Base-by-base conservation (phyloP, 2,113 vertebrate species). In the Jaculus jaculus region DNA sequence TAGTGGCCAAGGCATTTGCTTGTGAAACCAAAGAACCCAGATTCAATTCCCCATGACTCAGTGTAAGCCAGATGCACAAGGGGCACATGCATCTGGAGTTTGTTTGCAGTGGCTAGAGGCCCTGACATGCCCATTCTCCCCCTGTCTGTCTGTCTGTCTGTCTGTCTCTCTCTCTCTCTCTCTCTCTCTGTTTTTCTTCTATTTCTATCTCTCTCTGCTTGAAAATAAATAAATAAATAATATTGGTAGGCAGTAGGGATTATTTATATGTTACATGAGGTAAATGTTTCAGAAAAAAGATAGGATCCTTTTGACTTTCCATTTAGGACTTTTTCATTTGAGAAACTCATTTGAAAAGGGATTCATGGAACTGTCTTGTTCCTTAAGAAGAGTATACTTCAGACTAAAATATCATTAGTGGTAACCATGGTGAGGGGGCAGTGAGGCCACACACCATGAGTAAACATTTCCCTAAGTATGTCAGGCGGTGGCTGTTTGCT, bases 401-500 rank as follows among this genome's bases (percentile, higher is more conserved):
- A 72, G 84, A 77, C 37, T 32, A 63, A 26, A 39, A 9, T 47
- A 26, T 39, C 68, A 9, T 82, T 74, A 84, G 51, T 87, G 84
- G 28, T 85, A 87, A 77, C 58, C 66, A 23, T 18, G 11, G 79
- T 34, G 74, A n/a, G 42, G 12, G n/a, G 42, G 42, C 24, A 26
- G 24, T 74, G 77, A 87, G 81, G 73, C 86, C 77, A 78, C 21
- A 32, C 69, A 34, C 79, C 47, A 2, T 28, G 74, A 89, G 86
- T 65, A 93, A 94, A 92, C 88, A 84, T 65, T 71, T 83, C 20
- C 34, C 75, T 17, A 8, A 39, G 83, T 61, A 0, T n/a, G 20
- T 47, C 58, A 78, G 92, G 77, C 15, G 1, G 0, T 28, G 72
- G 58, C 89, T 94, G 32, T 91, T 93, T 96, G 80, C 73, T 93